Percentiles rank a stretch among this genome's conserved stretches.
These are phyloP conservation scores for Hyles lineata DNA, from an alignment of 2,888 invertebrate species.

Conservation along the genomic window DNA sequence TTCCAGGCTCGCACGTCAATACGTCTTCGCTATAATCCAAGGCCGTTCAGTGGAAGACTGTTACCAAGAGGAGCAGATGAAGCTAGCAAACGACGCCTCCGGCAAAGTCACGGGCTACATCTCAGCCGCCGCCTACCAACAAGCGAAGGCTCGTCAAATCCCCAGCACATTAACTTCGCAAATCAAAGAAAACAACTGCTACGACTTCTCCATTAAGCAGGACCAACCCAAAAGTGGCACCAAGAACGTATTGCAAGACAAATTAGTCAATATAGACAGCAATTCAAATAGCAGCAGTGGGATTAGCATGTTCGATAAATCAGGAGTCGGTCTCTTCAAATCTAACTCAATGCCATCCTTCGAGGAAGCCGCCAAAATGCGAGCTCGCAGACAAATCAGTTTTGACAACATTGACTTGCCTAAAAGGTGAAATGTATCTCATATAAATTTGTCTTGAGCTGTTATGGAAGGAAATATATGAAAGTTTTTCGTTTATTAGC, in stretches of 20 bases:
- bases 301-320: conserved; percentile 64
- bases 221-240: conserved; percentile 66
- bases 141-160: conserved; percentile 58
- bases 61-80: conserved; percentile 75
- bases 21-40: conserved; percentile 87
- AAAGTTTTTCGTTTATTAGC: conserved; percentile 7
- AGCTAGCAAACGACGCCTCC: conserved; percentile 62
- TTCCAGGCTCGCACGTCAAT: conserved; percentile 86
- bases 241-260: conserved; percentile 80
- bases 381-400: conserved; percentile 85
- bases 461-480: not conserved
- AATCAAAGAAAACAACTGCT: conserved; percentile 76
- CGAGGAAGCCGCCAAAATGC: conserved; percentile 78
- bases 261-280: conserved; percentile 75
- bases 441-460: not conserved
- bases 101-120: conserved; percentile 81
- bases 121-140: conserved; percentile 73
- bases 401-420: conserved; percentile 84
- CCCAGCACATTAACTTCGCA: conserved; percentile 60
- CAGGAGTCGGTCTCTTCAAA: conserved; percentile 64
- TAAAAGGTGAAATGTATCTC: conserved; percentile 67
- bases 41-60: conserved; percentile 88
- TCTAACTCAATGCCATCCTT: conserved; percentile 78
- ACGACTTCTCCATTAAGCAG: conserved; percentile 52
- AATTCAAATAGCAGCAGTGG: conserved; percentile 72